Base-by-base conservation (phyloP, 2,888 invertebrate genomes). In the Melanostoma scalare region DNA sequence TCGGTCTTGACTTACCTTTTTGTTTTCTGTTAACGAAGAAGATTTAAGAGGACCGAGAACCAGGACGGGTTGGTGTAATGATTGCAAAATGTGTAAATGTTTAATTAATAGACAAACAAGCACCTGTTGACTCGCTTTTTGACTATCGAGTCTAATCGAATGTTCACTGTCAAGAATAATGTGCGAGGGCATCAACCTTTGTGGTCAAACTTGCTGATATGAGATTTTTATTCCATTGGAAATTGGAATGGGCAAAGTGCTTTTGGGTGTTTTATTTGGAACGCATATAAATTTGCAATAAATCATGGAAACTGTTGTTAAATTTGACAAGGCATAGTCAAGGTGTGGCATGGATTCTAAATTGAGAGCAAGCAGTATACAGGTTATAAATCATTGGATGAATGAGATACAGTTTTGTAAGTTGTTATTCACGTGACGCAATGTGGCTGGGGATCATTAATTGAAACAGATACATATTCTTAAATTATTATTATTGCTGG, bases 81-180 rank as follows among this genome's bases (percentile, higher is more conserved):
- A 82, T 77, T 77, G 71, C 63, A 56, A 81, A 82, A 73, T 63
- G 42, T 73, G 63, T 74, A 81, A 82, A 73, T 63, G 42, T 73
- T 56, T 74, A 73, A 74, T 78, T 78, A 78, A 69, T 73, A 65
- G 63, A 44, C 36, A 36, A 69, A 44, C 36, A 36, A 69, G 56
- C 82, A 82, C 82, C 78, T 73, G 82, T 68, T 63, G 63, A 42
- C 52, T 36, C 52, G 52, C 46, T 55, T 36, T 33, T 71, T 38
- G 52, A 63, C 35, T 48, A 48, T 38, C n/a, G 44, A 8, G 6
- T 46, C 38, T 50, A 35, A 40, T 20, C 10, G 40, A 20, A 53
- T 40, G 33, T 52, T 42, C 5, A 38, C 56, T 33, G 50, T 35
- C 20, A 61, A 61, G 56, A 44, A 44, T 38, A 46, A 60, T 44